Percentiles rank a stretch among this genome's conserved stretches.
These are phyloP conservation scores for Ernsta delagoae DNA, from an alignment of 2,888 invertebrate species.

Conservation along the genomic window DNA sequence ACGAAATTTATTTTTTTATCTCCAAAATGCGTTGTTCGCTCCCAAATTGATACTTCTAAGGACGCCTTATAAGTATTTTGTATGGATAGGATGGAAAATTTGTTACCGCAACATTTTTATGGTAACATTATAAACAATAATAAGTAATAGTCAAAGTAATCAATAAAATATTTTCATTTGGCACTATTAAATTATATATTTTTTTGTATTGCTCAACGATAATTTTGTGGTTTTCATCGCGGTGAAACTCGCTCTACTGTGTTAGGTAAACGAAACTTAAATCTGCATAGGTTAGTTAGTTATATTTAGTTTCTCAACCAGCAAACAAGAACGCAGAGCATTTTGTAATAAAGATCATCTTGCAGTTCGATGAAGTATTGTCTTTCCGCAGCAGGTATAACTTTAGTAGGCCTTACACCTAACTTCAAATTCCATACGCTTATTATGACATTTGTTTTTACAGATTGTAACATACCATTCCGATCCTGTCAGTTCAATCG, in stretches of 20 bases:
- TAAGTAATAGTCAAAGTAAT: too few relatives aligned
- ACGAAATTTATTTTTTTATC: slow-evolving; percentile 50
- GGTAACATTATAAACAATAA: not conserved
- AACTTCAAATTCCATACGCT: too few relatives aligned
- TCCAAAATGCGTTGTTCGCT: slow-evolving; percentile 46
- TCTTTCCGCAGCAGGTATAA: slow-evolving; percentile 43
- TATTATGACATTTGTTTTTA: too few relatives aligned
- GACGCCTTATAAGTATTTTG: not conserved
- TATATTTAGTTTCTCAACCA: not conserved
- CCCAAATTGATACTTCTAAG: slow-evolving; percentile 27
- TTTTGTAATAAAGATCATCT: slow-evolving; percentile 40
- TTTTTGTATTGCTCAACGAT: too few relatives aligned
- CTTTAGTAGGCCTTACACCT: too few relatives aligned
- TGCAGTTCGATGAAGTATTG: slow-evolving; percentile 45
- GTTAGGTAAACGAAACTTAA: too few relatives aligned
- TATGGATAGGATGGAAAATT: not conserved
- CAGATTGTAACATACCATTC: too few relatives aligned
- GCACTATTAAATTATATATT: too few relatives aligned
- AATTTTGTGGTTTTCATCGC: too few relatives aligned
- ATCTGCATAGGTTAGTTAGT: not conserved
- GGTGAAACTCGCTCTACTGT: too few relatives aligned
- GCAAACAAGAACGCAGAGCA: slow-evolving; percentile 2
- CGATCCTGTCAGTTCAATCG: slow-evolving; percentile 51
- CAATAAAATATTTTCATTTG: too few relatives aligned
- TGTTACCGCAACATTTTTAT: not conserved